phyloP scores from a whole-genome alignment of 2,113 vertebrate species.

The Apistogramma diplotaenia region DNA sequence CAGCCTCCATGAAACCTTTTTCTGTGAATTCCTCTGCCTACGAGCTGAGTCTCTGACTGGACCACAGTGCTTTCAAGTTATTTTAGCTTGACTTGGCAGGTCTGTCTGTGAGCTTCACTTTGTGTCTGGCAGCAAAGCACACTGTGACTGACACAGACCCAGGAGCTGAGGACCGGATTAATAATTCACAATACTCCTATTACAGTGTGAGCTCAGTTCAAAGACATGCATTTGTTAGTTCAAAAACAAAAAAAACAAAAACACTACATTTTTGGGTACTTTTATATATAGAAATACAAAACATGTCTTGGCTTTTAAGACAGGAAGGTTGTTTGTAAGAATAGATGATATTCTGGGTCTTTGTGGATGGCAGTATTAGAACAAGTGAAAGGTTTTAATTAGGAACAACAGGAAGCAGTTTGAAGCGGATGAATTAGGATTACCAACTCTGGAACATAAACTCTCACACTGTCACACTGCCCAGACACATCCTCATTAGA shows the following conservation, averaged over 20 bases:
- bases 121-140: background rate
- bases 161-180: background rate
- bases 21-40: background rate
- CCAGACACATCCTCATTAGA: background rate
- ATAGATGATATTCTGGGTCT: background rate
- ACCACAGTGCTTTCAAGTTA: background rate
- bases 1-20: background rate
- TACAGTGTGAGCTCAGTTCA: background rate
- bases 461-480: too few species aligned
- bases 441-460: too few species aligned
- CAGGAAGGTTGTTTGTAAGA: background rate
- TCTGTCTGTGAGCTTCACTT: background rate
- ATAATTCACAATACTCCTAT: background rate
- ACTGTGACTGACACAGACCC: background rate
- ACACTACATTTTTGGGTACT: background rate
- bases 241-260: too few species aligned
- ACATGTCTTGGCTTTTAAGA: background rate
- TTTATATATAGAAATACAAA: background rate
- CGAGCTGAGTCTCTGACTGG: background rate
- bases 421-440: too few species aligned
- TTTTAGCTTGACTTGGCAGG: constrained; percentile 4
- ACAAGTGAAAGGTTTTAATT: background rate
- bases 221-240: background rate
- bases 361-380: background rate
- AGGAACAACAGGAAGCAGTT: too few species aligned